phyloP scores from a whole-genome alignment of 2,888 invertebrate species.

The Andrena bicolor region DNA sequence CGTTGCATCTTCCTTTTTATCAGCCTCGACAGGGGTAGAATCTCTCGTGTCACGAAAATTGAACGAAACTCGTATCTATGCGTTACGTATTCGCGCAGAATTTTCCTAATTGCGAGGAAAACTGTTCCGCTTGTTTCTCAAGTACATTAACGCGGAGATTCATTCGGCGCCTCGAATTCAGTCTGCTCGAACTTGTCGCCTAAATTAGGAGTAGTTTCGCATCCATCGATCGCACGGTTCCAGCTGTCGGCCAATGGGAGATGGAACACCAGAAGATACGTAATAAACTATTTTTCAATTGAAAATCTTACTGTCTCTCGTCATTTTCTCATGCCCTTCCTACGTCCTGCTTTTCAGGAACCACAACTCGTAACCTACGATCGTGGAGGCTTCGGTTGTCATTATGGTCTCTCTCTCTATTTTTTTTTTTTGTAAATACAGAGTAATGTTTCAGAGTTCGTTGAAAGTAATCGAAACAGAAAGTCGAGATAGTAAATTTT shows the following conservation, averaged over 20 bases:
- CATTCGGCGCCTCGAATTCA: background rate
- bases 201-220: too few species aligned
- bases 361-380: background rate
- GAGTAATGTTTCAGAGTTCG: background rate
- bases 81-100: too few species aligned
- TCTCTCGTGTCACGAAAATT: too few species aligned
- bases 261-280: conserved; percentile 49
- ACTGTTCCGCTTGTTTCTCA: too few species aligned
- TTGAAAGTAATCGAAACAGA: background rate
- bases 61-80: too few species aligned
- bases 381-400: background rate
- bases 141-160: background rate
- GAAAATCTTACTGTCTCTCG: conserved; percentile 32
- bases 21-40: too few species aligned
- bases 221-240: conserved; percentile 44
- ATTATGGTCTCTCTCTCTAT: too few species aligned
- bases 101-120: too few species aligned
- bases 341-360: conserved; percentile 47
- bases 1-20: too few species aligned
- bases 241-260: conserved; percentile 53
- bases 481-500: background rate
- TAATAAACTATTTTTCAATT: conserved; percentile 63
- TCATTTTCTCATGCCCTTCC: conserved; percentile 32
- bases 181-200: conserved; percentile 7
- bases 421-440: too few species aligned